Base-by-base conservation (phyloP, 2,888 invertebrate species). In the Rapana venosa region DNA sequence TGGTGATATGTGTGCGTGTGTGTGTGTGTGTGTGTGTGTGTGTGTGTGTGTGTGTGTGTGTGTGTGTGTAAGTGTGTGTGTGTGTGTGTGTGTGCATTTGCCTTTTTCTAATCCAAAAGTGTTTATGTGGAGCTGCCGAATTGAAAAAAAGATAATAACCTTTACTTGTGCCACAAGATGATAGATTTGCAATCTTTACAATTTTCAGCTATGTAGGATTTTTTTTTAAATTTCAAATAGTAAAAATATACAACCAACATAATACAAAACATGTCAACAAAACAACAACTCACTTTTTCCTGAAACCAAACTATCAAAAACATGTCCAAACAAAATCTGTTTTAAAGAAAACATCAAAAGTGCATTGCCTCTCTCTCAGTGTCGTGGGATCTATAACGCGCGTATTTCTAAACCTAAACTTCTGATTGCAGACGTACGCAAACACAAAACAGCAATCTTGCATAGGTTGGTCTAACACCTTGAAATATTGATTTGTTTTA, bases 21-120 rank as follows among this genome's bases (percentile, higher is more conserved):
- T 35, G 79, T 79, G 35, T 79, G 35, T 79, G 79, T 79, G 35
- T 35, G 79, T 79, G 35, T 79, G 35, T 79, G 79, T 35, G 17
- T 35, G 35, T 79, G 79, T 79, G 20, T 13, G 79, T 79, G 79
- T 17, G 32, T 32, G 35, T 17, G 35, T 79, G 79, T 35, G 79
- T 32, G 79, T 35, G 79, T 79, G 35, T 79, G 79, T 79, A 35
- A 13, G 79, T 79, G 79, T 35, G 79, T 35, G 79, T 35, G 79
- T 35, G 79, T 79, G 79, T 35, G 79, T 79, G 79, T 35, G 79
- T 79, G 79, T 35, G 8, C 15, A 11, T n/a, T 30, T 79, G 79
- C 20, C 20, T 11, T 35, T 30, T 79, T 11, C 32, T 30, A 5
- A 32, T 79, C 32, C 32, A 32, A 32, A 8, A 32, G 35, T 35